These are phyloP conservation scores for Apotomis capreana DNA, from an alignment of 2,888 invertebrate species.

Conservation along the genomic window DNA sequence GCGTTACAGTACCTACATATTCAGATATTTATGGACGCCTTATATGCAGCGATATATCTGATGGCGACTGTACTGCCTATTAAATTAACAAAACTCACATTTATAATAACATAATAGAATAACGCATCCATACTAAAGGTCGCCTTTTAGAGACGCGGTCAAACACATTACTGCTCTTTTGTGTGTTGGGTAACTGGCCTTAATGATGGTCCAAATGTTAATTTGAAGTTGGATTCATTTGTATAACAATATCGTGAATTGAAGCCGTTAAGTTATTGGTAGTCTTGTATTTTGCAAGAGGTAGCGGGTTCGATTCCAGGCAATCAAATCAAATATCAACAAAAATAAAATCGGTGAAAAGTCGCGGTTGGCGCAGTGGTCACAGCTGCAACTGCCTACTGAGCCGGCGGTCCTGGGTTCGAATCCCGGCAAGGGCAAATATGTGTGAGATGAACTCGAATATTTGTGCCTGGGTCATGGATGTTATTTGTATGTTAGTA, in stretches of 20 bases:
- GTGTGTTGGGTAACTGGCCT: constrained; percentile 29
- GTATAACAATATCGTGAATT: constrained; percentile 17
- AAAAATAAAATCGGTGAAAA: too few relatives aligned
- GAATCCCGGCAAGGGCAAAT: too few relatives aligned
- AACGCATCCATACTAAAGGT: constrained; percentile 31
- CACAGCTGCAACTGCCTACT: too few relatives aligned
- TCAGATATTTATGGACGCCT: too few relatives aligned
- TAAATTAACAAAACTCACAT: constrained; percentile 17
- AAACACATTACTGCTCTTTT: constrained; percentile 38
- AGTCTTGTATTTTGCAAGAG: background rate
- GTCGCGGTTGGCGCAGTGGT: too few relatives aligned
- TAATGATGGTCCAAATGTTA: constrained; percentile 28
- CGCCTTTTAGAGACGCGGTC: constrained; percentile 14
- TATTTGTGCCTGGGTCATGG: too few relatives aligned
- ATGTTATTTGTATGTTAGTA: too few relatives aligned
- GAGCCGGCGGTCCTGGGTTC: too few relatives aligned
- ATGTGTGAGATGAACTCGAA: too few relatives aligned
- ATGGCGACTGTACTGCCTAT: background rate
- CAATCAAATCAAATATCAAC: too few relatives aligned
- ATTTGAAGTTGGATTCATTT: constrained; percentile 10
- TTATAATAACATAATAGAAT: constrained; percentile 16
- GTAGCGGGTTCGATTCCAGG: background rate
- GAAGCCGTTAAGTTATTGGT: background rate
- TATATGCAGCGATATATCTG: too few relatives aligned
- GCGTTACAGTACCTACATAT: too few relatives aligned